Evolutionary conservation across 2,888 invertebrate species (phyloP).

Genomic region (Hyppa rectilinea): DNA sequence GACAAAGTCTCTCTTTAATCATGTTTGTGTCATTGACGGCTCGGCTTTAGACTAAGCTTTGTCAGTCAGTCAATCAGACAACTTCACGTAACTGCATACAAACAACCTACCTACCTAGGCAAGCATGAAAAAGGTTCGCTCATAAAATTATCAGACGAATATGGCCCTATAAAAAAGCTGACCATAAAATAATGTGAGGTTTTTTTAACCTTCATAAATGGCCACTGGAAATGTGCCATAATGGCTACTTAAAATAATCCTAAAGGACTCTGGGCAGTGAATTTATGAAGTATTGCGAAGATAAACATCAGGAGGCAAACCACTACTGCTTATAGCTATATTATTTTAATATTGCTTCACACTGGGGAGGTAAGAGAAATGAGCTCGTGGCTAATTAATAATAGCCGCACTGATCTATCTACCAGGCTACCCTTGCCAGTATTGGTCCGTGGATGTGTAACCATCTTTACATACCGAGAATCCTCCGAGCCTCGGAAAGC

Average conservation of each 20-base stretch:
- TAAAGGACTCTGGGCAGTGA: conserved; percentile 48
- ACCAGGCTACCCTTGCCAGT: too few relatives aligned
- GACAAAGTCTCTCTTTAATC: not conserved
- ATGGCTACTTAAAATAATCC: conserved; percentile 64
- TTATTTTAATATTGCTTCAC: too few relatives aligned
- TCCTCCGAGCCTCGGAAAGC: too few relatives aligned
- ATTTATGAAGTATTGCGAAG: conserved; percentile 49
- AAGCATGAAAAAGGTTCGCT: conserved; percentile 1
- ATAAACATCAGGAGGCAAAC: conserved; percentile 50
- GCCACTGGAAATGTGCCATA: conserved; percentile 55
- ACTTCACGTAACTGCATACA: not conserved
- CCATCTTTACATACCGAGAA: too few relatives aligned
- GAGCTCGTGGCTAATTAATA: too few relatives aligned
- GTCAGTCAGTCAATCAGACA: not conserved
- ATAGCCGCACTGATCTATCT: too few relatives aligned
- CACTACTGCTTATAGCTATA: too few relatives aligned
- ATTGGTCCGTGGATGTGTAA: too few relatives aligned
- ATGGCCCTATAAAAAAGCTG: conserved; percentile 62
- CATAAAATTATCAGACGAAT: conserved; percentile 48
- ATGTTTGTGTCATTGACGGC: not conserved
- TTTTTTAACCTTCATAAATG: conserved; percentile 66
- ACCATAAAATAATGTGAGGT: conserved; percentile 66
- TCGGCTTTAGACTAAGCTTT: not conserved
- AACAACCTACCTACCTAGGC: not conserved
- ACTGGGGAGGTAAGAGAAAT: too few relatives aligned